These are phyloP conservation scores for Agonopterix arenella DNA, from an alignment of 2,888 invertebrate genomes.

Conservation along the genomic window DNA sequence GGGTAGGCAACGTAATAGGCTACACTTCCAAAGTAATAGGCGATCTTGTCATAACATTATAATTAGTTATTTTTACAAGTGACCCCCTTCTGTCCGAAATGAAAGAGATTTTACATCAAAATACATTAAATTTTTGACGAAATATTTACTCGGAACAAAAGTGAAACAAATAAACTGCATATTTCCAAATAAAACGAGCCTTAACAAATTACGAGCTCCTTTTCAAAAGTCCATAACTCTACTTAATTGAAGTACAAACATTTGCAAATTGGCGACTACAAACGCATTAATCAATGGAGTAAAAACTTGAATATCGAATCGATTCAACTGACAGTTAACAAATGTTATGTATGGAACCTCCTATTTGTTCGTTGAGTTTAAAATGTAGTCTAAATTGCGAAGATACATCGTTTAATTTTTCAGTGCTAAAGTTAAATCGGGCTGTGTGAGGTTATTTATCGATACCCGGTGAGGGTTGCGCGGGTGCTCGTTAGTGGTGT, in stretches of 20 bases:
- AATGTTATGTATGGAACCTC: conserved; percentile 22
- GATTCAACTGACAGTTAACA: conserved; percentile 17
- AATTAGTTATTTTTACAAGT: too few species aligned
- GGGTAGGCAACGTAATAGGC: too few species aligned
- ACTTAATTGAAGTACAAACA: conserved; percentile 47
- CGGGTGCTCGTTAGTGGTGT: conserved; percentile 38
- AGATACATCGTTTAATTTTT: conserved; percentile 53
- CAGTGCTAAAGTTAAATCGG: conserved; percentile 48
- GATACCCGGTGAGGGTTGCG: conserved; percentile 31
- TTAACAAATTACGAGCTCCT: conserved; percentile 29
- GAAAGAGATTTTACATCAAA: too few species aligned
- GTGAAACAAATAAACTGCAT: conserved; percentile 19
- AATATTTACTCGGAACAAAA: conserved; percentile 9
- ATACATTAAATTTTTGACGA: too few species aligned
- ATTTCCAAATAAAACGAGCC: conserved; percentile 25
- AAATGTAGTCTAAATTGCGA: conserved; percentile 37
- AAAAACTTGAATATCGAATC: conserved; percentile 19
- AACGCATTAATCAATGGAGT: conserved; percentile 43
- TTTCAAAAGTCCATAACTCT: conserved; percentile 40
- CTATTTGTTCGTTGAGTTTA: conserved; percentile 25
- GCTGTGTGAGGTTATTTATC: conserved; percentile 46
- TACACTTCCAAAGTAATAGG: too few species aligned
- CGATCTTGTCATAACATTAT: not conserved
- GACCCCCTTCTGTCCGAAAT: too few species aligned
- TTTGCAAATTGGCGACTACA: conserved; percentile 47